Conservation (phyloP, 2,797 vertebrate species). For the Lepilemur ruficaudatus region DNA sequence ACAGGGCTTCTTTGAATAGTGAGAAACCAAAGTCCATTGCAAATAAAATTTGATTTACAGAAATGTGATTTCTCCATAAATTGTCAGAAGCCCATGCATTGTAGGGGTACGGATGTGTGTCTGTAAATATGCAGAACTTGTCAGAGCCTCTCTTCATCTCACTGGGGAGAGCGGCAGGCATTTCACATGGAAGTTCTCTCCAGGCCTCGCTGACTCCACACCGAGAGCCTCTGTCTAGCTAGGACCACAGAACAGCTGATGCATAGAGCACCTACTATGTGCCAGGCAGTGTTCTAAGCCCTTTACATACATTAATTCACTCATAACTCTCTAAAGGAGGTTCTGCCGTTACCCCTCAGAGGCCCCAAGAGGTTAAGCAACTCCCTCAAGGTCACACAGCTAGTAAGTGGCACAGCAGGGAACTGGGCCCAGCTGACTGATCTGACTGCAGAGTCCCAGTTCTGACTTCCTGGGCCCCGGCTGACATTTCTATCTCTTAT, state of each 20-base stretch:
- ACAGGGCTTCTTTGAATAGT: background rate
- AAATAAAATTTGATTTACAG: constrained; percentile 1
- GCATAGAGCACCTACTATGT: background rate
- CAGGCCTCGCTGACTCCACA: background rate
- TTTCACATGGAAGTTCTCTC: background rate
- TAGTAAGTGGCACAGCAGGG: background rate
- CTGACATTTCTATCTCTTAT: background rate
- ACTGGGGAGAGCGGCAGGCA: background rate
- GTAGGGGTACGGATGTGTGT: background rate
- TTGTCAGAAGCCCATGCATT: background rate
- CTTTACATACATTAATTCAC: background rate
- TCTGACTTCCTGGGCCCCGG: background rate
- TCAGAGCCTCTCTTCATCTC: background rate
- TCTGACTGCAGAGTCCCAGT: background rate
- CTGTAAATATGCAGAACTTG: background rate
- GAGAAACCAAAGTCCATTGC: background rate
- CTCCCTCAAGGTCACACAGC: background rate
- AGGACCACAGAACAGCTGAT: background rate
- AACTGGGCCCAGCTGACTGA: background rate
- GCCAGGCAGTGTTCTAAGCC: background rate
- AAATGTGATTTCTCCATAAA: background rate
- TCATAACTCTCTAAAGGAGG: background rate
- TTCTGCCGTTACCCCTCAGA: background rate
- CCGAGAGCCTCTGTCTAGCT: background rate
- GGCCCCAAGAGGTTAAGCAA: background rate